Conservation (phyloP, 2,888 invertebrate species). For the Lasioglossum pauxillum region DNA sequence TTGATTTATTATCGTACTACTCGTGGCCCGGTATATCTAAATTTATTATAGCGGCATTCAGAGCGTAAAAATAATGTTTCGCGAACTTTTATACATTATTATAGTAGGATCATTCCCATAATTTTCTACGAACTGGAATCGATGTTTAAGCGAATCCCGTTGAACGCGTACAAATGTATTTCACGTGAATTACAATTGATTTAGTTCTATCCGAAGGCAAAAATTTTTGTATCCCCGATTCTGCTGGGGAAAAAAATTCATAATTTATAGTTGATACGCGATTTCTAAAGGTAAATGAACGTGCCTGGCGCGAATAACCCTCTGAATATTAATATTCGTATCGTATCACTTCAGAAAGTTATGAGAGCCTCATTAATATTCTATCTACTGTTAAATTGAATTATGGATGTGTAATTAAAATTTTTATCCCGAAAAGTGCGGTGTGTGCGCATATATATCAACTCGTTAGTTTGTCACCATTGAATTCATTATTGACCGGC, state of each 20-base stretch:
- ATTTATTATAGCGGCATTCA: neutral
- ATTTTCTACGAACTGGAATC: constrained; percentile 6
- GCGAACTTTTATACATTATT: neutral
- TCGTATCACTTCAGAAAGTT: constrained; percentile 53
- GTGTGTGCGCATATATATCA: neutral
- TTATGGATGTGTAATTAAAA: constrained; percentile 42
- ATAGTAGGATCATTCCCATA: no score
- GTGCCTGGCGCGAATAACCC: constrained; percentile 51
- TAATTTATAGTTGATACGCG: constrained; percentile 25
- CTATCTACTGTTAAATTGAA: constrained; percentile 44
- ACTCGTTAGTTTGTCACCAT: constrained; percentile 7
- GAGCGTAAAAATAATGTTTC: neutral
- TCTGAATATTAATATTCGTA: constrained; percentile 54
- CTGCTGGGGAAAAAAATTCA: neutral
- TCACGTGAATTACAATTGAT: neutral
- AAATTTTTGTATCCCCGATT: neutral
- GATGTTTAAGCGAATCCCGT: neutral
- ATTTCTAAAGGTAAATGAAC: constrained; percentile 46
- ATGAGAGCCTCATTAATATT: constrained; percentile 57
- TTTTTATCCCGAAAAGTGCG: constrained; percentile 36
- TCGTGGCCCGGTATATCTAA: neutral
- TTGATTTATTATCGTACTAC: neutral
- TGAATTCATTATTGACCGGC: constrained; percentile 5
- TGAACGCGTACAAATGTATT: neutral
- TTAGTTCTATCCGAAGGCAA: neutral